Percentiles rank a stretch among this genome's conserved stretches.
These are phyloP conservation scores for Montipora sp. DNA, from an alignment of 64 coral and sea anemone genomes.

Conservation along the genomic window DNA sequence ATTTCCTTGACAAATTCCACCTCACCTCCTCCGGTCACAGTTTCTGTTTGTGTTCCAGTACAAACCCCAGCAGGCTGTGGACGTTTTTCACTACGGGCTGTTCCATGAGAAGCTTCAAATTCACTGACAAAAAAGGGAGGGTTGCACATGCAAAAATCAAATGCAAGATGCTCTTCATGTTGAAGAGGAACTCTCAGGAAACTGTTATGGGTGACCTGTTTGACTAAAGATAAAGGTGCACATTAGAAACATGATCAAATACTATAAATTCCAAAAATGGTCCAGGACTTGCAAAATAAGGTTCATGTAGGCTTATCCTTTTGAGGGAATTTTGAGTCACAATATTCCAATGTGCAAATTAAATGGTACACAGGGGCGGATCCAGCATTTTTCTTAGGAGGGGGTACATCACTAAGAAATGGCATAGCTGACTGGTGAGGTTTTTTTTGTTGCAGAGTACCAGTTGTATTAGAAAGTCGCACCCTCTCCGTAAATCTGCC, in stretches of 20 bases:
- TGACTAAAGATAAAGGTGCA: slow-evolving; percentile 56
- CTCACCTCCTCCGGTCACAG: slow-evolving; percentile 90
- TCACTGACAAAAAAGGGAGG: slow-evolving; percentile 93
- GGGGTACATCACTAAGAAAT: too few relatives aligned
- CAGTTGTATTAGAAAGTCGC: too few relatives aligned
- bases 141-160: slow-evolving; percentile 98
- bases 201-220: slow-evolving; percentile 61
- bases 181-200: slow-evolving; percentile 67
- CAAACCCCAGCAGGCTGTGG: slow-evolving; percentile 83
- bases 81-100: slow-evolving; percentile 75
- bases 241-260: not conserved
- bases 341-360: too few relatives aligned
- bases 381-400: too few relatives aligned
- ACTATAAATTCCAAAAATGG: too few relatives aligned
- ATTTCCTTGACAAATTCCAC: slow-evolving; percentile 93
- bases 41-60: slow-evolving; percentile 87
- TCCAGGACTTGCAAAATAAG: too few relatives aligned
- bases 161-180: slow-evolving; percentile 44
- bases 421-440: too few relatives aligned
- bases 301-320: too few relatives aligned
- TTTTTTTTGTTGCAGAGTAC: too few relatives aligned
- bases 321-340: too few relatives aligned
- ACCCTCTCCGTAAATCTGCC: too few relatives aligned
- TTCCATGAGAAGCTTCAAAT: slow-evolving; percentile 67
- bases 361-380: too few relatives aligned